These are phyloP conservation scores for Prionailurus viverrinus DNA, from an alignment of 2,113 vertebrate species.

Conservation along the genomic window DNA sequence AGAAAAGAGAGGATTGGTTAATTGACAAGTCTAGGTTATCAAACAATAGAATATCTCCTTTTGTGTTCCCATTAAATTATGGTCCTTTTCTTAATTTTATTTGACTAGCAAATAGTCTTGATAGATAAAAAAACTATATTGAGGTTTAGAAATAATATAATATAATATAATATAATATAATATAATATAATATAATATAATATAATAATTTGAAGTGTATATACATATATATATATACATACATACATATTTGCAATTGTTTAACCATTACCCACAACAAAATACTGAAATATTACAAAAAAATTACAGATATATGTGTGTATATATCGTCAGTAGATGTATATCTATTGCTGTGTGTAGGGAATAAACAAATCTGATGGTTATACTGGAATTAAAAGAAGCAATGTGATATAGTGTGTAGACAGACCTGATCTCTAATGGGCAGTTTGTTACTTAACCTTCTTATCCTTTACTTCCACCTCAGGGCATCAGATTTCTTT, in stretches of 20 bases:
- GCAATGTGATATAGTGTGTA: neutral
- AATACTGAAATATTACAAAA: too few species aligned
- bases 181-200: too few species aligned
- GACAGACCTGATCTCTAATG: neutral
- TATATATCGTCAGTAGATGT: too few species aligned
- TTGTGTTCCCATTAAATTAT: neutral
- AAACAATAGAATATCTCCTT: neutral
- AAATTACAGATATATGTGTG: too few species aligned
- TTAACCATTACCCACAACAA: too few species aligned
- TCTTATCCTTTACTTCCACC: neutral
- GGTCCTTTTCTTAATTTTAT: neutral
- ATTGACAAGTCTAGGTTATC: neutral
- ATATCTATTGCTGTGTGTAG: neutral
- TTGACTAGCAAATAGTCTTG: neutral
- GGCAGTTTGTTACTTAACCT: neutral
- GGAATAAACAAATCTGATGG: neutral
- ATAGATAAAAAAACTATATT: neutral
- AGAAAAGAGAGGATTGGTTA: neutral
- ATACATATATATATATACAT: neutral
- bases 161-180: too few species aligned
- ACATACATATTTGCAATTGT: neutral
- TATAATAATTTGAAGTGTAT: too few species aligned
- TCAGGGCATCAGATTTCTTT: neutral
- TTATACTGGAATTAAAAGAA: neutral
- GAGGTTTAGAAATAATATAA: neutral